Evolutionary conservation across 1,140 invertebrate species (phyloP).

Genomic region (Aphaenogaster floridana): DNA sequence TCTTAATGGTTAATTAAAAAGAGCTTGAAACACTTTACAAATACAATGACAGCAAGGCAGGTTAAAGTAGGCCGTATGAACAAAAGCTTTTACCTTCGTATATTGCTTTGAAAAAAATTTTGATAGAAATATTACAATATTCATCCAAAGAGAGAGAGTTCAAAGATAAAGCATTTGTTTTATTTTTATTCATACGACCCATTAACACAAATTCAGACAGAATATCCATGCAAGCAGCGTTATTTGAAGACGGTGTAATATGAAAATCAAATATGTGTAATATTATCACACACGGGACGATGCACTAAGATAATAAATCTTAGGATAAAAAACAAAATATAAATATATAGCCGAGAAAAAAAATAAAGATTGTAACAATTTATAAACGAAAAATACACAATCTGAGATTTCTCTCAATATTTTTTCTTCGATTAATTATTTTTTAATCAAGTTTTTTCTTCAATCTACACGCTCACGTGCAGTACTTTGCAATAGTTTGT

Average conservation of each 20-base stretch:
- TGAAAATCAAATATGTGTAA: constrained; percentile 45
- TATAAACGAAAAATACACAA: not conserved
- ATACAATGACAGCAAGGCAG: constrained; percentile 64
- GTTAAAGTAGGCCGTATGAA: constrained; percentile 9
- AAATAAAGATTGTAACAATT: constrained; percentile 32
- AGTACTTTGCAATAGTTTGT: not conserved
- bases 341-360: constrained; percentile 6
- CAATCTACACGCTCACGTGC: constrained; percentile 7
- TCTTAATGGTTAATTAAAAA: constrained; percentile 22
- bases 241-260: constrained; percentile 38
- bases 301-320: constrained; percentile 13
- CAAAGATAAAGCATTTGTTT: not conserved
- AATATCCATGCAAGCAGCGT: constrained; percentile 42
- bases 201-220: constrained; percentile 35
- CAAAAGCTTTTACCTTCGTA: not conserved
- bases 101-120: not conserved
- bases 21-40: constrained; percentile 14
- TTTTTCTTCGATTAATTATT: not conserved
- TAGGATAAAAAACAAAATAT: constrained; percentile 27
- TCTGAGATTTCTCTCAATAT: constrained; percentile 21
- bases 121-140: not conserved
- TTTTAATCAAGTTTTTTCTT: too few relatives aligned
- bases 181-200: constrained; percentile 3
- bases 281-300: constrained; percentile 36
- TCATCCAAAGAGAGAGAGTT: not conserved